Evolutionary conservation across 2,797 vertebrate genomes (phyloP), one percentile per base, ranked within the genome.

Genomic region (Lithobates sylvaticus): DNA sequence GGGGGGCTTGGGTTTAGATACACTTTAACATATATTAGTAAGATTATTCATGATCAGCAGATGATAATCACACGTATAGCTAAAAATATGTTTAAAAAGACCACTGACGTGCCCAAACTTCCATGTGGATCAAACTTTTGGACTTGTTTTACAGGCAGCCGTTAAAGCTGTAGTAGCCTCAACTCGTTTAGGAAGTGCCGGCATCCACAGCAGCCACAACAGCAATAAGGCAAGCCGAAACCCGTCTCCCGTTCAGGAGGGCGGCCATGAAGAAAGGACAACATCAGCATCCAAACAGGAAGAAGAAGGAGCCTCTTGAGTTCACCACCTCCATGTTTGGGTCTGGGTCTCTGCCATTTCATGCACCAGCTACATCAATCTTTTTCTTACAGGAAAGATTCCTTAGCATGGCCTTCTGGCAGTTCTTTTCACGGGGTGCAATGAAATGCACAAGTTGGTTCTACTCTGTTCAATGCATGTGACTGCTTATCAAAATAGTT

Each of bases 151-250:
- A 88, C 90, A 97, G 96, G 96, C 96, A 36, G 96, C 95, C 0
- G 96, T 97, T 77, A 97, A 97, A 92, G 96, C 96, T 0, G 96
- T 97, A 81, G 96, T 97, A 89, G 96, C 96, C 27, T 97, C 96
- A 13, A 94, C 95, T 0, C 94, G 95, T 3, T 89, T 97, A 0
- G 96, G 96, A 83, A 96, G 95, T 0, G 95, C 95, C 76, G 89
- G 96, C 34, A 85, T 93, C 81, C 96, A 97, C 50, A 88, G 93
- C 5, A 1, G 78, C 86, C 92, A 94, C 0, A 95, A 96, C 0
- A 89, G 89, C 90, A 94, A 90, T 90, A 96, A 94, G 89, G 50
- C 88, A 23, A 89, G 90, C 83, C 89, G 42, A 70, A 92, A 92
- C 23, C 86, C 89, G 0, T 91, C 91, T 50, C 88, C 93, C 0